phyloP scores from a whole-genome alignment of 2,888 invertebrate genomes.

The Acheta domesticus region DNA sequence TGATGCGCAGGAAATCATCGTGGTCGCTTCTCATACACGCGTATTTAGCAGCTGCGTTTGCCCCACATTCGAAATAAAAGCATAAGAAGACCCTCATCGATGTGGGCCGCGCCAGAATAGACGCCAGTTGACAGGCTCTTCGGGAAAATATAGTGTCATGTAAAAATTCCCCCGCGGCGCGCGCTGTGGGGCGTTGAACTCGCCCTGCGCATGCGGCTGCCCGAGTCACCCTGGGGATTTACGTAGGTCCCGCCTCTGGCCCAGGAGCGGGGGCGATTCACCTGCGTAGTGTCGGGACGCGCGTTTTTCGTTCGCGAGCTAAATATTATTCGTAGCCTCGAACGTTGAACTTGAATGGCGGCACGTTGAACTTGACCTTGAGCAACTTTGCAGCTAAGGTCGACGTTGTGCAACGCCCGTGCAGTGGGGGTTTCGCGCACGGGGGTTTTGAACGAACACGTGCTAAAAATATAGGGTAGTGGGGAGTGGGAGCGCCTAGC shows the following conservation, averaged over 20 bases:
- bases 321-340: background rate
- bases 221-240: background rate
- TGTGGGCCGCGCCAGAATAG: no score
- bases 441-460: background rate
- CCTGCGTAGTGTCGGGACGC: background rate
- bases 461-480: background rate
- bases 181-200: background rate
- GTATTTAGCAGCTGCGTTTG: no score
- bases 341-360: background rate
- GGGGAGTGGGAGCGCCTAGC: background rate
- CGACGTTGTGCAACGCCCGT: conserved; percentile 4
- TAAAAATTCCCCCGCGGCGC: no score
- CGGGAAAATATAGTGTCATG: no score
- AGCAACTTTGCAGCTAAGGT: background rate
- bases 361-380: conserved; percentile 3
- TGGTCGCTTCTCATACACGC: no score
- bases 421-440: background rate
- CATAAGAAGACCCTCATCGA: no score
- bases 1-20: no score
- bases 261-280: background rate
- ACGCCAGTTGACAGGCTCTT: no score
- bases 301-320: background rate
- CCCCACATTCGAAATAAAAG: no score
- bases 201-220: background rate
- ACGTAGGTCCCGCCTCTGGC: background rate